phyloP scores from a whole-genome alignment of 2,113 vertebrate species.

The Tupaia tana region DNA sequence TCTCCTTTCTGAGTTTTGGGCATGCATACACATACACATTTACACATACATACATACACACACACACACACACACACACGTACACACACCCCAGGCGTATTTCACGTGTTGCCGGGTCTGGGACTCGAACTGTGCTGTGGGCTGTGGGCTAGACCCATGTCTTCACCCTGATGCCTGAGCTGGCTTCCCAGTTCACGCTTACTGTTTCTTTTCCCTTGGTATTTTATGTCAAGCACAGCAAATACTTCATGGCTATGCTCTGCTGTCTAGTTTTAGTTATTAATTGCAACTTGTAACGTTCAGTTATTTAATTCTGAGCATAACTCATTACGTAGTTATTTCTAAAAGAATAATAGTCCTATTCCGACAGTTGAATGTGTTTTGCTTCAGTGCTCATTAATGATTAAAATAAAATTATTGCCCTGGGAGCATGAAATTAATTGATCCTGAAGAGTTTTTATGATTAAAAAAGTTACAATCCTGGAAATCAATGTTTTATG shows the following conservation, averaged over 20 bases:
- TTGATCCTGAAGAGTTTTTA: conserved; percentile 48
- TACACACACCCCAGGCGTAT: too few relatives aligned
- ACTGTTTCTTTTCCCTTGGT: background rate
- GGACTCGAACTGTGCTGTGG: too few relatives aligned
- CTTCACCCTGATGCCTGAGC: too few relatives aligned
- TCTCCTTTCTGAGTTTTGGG: too few relatives aligned
- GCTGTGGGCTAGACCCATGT: too few relatives aligned
- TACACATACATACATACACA: too few relatives aligned
- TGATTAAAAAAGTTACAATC: background rate
- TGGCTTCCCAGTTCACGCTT: background rate
- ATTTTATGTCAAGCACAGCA: conserved; percentile 17
- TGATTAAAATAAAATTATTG: conserved; percentile 38
- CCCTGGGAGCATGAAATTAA: background rate
- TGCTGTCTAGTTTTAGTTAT: conserved; percentile 4
- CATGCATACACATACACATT: too few relatives aligned
- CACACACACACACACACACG: too few relatives aligned
- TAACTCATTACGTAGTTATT: conserved; percentile 33
- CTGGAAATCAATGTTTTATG: conserved; percentile 31
- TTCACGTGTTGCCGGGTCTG: too few relatives aligned
- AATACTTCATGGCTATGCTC: background rate
- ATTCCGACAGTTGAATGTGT: background rate
- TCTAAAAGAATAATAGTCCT: background rate
- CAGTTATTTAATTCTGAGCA: background rate
- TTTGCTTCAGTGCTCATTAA: conserved; percentile 38
- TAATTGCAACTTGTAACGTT: conserved; percentile 21